A percentile compares a stretch with the other conserved stretches of the same genome.
phyloP scores from a whole-genome alignment of 2,113 vertebrate species.

The Bubo scandiacus region DNA sequence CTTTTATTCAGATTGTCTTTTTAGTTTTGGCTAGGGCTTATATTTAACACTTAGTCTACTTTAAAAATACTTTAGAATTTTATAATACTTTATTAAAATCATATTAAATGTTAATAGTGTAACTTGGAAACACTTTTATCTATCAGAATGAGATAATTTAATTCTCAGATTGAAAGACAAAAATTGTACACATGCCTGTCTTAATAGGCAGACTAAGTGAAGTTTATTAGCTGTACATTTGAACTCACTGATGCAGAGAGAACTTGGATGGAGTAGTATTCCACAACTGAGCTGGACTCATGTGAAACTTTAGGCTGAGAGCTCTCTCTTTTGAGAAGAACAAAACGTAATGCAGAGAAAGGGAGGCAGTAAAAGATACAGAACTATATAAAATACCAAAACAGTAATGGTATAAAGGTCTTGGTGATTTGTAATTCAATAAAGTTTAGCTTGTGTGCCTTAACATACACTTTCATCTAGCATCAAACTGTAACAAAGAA shows the following conservation, averaged over 20 bases:
- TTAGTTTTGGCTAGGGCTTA: background rate
- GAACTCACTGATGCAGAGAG: background rate
- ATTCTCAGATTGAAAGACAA: background rate
- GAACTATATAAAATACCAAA: background rate
- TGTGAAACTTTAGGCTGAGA: background rate
- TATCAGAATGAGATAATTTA: background rate
- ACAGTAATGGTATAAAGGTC: background rate
- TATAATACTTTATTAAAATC: background rate
- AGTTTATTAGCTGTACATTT: background rate
- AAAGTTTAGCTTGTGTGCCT: background rate
- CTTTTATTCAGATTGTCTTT: background rate
- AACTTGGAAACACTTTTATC: background rate
- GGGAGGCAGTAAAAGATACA: background rate
- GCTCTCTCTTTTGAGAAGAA: background rate
- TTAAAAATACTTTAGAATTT: background rate
- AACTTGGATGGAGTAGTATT: background rate
- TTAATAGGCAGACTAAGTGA: background rate
- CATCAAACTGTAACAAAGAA: background rate
- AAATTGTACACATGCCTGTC: background rate
- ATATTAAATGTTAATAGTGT: background rate
- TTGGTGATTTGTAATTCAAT: background rate
- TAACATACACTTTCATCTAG: background rate
- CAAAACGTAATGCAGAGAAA: background rate
- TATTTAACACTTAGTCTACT: background rate
- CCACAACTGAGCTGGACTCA: background rate